phyloP scores from a whole-genome alignment of 2,113 vertebrate species.

The Hemibagrus wyckioides region DNA sequence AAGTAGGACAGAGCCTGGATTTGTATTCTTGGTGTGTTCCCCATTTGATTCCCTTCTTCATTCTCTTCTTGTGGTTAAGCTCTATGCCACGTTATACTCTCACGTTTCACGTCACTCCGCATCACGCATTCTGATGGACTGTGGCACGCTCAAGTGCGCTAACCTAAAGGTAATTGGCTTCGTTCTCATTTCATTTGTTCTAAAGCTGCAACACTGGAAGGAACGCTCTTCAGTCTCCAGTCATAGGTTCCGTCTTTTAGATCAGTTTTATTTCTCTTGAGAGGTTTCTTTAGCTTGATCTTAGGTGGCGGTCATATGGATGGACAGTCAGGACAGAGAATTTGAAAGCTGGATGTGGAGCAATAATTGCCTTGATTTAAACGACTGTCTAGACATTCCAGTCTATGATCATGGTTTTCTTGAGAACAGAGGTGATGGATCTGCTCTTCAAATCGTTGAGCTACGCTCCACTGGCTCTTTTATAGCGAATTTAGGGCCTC shows the following conservation, averaged over 20 bases:
- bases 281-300: neutral
- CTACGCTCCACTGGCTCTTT: constrained; percentile 3
- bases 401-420: neutral
- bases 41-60: constrained; percentile 21
- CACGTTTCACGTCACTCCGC: constrained; percentile 4
- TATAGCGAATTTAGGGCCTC: neutral
- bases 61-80: constrained; percentile 31
- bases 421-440: neutral
- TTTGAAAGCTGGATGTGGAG: neutral
- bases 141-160: constrained; percentile 4
- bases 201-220: neutral
- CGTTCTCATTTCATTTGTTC: constrained; percentile 32
- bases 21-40: constrained; percentile 46
- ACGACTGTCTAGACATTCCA: constrained; percentile 37
- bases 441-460: constrained; percentile 2
- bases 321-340: constrained; percentile 1
- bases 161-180: constrained; percentile 35
- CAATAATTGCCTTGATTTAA: constrained; percentile 22
- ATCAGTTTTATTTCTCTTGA: neutral
- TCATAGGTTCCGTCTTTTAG: neutral
- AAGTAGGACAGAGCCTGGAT: constrained; percentile 31
- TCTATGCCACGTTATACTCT: constrained; percentile 37
- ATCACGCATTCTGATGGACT: constrained; percentile 29
- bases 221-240: neutral
- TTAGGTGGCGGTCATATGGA: constrained; percentile 12